Evolutionary conservation across 2,888 invertebrate genomes (phyloP), one percentile per base, ranked within the genome.

Genomic region (Pachydiplax longipennis): DNA sequence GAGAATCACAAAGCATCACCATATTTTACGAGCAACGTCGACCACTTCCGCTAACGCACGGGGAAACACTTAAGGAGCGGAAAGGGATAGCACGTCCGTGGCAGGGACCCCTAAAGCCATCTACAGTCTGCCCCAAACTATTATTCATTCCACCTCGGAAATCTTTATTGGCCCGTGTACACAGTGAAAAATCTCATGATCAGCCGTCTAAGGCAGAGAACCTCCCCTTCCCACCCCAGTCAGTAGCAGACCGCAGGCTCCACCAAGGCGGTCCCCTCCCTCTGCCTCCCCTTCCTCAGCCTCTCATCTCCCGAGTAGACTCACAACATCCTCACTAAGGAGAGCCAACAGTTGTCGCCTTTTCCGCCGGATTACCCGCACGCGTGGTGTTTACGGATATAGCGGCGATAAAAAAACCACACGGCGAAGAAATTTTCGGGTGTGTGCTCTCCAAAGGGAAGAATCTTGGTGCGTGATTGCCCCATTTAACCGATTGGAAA

Each of bases 221-320:
- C 22, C 15, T 81, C 81, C 37, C 81, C 81, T 6, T 22, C 35
- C 80, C 1, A 12, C 80, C 80, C 80, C 31, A 73, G 73, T 73
- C 73, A 73, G 73, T 73, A 44, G 37, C 81, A 40, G 37, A 40
- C 81, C 81, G 37, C 81, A 81, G n/a, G 37, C n/a, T 81, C 40
- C 81, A 37, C 81, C 37, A 81, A 40, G 81, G 40, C 37, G 37
- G 40, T 81, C 83, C 58, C 58, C 83, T 87, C 61, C 61, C 37
- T 6, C 87, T 37, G 37, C 61, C 61, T 13, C 37, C 48, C 44
- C 81, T 40, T 44, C 40, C 81, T 18, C 83, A n/a, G 53, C 58
- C 83, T 87, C 87, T 87, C 87, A 87, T 87, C 87, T 87, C 87
- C 61, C 61, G 18, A 58, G 61, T 61, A 35, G 37, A 37, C 87